phyloP scores from a whole-genome alignment of 2,888 invertebrate genomes.

The Terebella lapidaria region DNA sequence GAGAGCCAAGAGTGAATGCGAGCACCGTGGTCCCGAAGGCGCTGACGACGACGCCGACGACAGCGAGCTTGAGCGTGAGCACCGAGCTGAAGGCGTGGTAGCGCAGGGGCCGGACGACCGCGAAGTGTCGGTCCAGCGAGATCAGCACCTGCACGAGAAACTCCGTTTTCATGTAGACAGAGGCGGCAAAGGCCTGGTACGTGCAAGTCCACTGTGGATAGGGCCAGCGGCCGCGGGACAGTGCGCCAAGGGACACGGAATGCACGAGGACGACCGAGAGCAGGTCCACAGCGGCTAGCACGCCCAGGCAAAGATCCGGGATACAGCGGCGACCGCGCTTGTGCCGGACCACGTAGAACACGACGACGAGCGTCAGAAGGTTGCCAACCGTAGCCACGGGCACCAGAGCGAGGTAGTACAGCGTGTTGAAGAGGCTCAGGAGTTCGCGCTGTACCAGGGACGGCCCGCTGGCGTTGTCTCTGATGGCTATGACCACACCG shows the following conservation, averaged over 20 bases:
- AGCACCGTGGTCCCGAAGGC: constrained; percentile 1
- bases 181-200: constrained; percentile 13
- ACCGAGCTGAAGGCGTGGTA: constrained; percentile 10
- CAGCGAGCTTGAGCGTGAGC: neutral
- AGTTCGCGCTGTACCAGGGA: neutral
- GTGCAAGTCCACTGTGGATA: neutral
- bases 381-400: constrained; percentile 18
- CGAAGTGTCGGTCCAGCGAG: constrained; percentile 17
- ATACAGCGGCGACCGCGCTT: constrained; percentile 10
- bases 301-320: constrained; percentile 16
- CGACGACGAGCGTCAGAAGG: constrained; percentile 11
- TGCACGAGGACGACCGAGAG: constrained; percentile 15
- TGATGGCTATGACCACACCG: no score
- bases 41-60: neutral
- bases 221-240: neutral
- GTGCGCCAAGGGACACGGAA: constrained; percentile 7
- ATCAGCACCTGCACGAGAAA: constrained; percentile 21
- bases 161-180: constrained; percentile 15
- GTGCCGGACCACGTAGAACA: constrained; percentile 11
- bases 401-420: constrained; percentile 13
- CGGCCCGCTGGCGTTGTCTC: neutral
- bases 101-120: constrained; percentile 16
- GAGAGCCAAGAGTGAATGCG: neutral
- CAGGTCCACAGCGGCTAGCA: constrained; percentile 14
- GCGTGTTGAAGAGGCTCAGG: constrained; percentile 3